phyloP scores from a whole-genome alignment of 2,888 invertebrate species.

The Agriopis marginaria region DNA sequence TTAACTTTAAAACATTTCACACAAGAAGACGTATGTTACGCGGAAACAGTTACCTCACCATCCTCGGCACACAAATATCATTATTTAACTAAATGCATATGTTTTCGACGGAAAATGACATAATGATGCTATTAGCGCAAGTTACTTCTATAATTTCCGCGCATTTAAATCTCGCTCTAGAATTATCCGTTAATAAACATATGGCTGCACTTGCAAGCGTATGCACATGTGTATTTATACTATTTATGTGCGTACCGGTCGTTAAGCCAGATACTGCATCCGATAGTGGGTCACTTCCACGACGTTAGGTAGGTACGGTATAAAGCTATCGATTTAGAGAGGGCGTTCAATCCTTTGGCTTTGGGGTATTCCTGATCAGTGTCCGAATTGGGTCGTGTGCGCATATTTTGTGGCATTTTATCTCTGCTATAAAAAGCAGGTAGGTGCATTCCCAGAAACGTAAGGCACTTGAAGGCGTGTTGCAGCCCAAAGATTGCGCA shows the following conservation, averaged over 20 bases:
- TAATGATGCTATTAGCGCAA: constrained; percentile 43
- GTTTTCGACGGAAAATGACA: constrained; percentile 41
- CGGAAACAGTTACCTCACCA: constrained; percentile 25
- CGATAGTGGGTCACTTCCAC: constrained; percentile 69
- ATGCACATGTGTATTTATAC: constrained; percentile 53
- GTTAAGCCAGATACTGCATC: constrained; percentile 56
- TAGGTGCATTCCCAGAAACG: constrained; percentile 79
- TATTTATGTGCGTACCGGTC: constrained; percentile 47
- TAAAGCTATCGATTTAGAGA: constrained; percentile 67
- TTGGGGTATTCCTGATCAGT: constrained; percentile 61
- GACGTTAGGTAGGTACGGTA: constrained; percentile 44
- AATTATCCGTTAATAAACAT: constrained; percentile 45
- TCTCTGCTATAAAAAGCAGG: constrained; percentile 79
- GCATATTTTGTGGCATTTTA: constrained; percentile 70
- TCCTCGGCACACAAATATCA: constrained; percentile 35
- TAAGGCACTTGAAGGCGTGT: constrained; percentile 65
- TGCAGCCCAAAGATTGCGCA: constrained; percentile 52
- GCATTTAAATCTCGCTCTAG: constrained; percentile 46
- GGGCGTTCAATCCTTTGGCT: constrained; percentile 59
- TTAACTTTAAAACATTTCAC: constrained; percentile 22
- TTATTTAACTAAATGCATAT: constrained; percentile 25
- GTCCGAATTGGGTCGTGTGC: constrained; percentile 67
- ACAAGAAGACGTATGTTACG: constrained; percentile 25
- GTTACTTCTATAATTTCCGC: constrained; percentile 47
- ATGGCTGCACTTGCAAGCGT: constrained; percentile 47